Evolutionary conservation across 2,888 invertebrate species (phyloP).

Genomic region (Pristionchus fissidentatus): DNA sequence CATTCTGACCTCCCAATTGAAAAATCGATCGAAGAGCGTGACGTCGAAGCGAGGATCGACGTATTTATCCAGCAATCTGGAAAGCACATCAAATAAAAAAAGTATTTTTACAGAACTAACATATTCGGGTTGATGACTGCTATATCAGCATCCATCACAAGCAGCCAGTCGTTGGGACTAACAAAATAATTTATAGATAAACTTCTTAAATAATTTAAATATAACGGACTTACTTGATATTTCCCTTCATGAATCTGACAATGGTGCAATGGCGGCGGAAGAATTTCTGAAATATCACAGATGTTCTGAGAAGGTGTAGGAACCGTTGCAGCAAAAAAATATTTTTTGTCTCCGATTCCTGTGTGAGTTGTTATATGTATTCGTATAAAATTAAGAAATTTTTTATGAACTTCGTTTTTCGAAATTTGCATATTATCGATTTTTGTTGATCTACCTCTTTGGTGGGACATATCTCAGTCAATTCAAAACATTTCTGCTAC

Average conservation of each 20-base stretch:
- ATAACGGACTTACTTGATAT: neutral
- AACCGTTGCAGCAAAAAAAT: too few relatives aligned
- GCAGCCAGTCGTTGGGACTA: conserved; percentile 46
- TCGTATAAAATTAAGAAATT: too few relatives aligned
- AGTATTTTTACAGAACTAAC: neutral
- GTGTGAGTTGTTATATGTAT: too few relatives aligned
- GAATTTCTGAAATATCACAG: conserved; percentile 30
- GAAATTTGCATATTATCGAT: too few relatives aligned
- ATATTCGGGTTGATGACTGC: conserved; percentile 62
- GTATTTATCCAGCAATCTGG: conserved; percentile 4
- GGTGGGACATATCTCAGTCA: too few relatives aligned
- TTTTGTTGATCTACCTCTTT: too few relatives aligned
- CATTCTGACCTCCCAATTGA: conserved; percentile 1
- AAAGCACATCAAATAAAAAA: neutral
- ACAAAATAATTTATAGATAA: neutral
- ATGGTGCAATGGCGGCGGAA: conserved; percentile 38
- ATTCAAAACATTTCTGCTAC: too few relatives aligned
- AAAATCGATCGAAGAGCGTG: conserved; percentile 38
- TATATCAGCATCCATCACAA: conserved; percentile 67
- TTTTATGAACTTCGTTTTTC: too few relatives aligned
- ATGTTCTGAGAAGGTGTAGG: too few relatives aligned
- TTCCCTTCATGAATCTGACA: neutral
- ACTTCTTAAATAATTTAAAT: neutral
- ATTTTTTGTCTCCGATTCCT: too few relatives aligned
- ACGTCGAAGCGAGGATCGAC: conserved; percentile 3